phyloP scores from a whole-genome alignment of 1,140 invertebrate species.

The Nephotettix cincticeps region DNA sequence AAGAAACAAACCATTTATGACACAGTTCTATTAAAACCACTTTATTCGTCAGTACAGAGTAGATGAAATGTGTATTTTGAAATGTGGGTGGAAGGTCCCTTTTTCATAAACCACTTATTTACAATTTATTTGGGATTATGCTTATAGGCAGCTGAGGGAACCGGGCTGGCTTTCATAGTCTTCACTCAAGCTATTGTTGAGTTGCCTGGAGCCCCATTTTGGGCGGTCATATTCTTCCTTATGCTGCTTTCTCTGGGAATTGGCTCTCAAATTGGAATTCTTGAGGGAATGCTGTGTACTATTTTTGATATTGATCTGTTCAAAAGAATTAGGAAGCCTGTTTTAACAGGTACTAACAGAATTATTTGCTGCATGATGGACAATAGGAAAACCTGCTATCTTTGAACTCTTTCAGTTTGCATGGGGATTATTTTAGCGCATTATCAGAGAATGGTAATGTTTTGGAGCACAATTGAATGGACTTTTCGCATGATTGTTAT shows the following conservation, averaged over 20 bases:
- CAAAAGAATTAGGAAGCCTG: slow-evolving; percentile 81
- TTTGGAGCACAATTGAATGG: neutral
- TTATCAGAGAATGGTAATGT: too few species aligned
- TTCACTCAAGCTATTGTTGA: slow-evolving; percentile 91
- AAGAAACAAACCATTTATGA: too few species aligned
- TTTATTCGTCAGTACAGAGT: too few species aligned
- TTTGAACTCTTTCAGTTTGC: too few species aligned
- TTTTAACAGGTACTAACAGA: slow-evolving; percentile 68
- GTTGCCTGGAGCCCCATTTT: slow-evolving; percentile 85
- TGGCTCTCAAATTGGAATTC: slow-evolving; percentile 88
- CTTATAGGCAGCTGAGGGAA: slow-evolving; percentile 85
- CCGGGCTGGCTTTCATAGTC: slow-evolving; percentile 88
- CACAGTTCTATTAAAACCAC: too few species aligned
- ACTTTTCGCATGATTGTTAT: too few species aligned
- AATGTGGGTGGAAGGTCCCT: too few species aligned
- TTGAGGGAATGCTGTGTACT: slow-evolving; percentile 91
- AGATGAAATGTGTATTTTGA: too few species aligned
- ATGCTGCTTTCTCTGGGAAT: slow-evolving; percentile 88
- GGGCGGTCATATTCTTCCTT: slow-evolving; percentile 91
- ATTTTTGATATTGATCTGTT: slow-evolving; percentile 91
- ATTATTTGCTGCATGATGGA: too few species aligned
- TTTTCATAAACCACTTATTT: too few species aligned
- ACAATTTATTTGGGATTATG: slow-evolving; percentile 21
- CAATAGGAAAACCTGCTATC: too few species aligned
- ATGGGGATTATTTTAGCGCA: too few species aligned